These are phyloP conservation scores for Gymnodraco acuticeps DNA, from an alignment of 2,797 vertebrate species.

Conservation along the genomic window DNA sequence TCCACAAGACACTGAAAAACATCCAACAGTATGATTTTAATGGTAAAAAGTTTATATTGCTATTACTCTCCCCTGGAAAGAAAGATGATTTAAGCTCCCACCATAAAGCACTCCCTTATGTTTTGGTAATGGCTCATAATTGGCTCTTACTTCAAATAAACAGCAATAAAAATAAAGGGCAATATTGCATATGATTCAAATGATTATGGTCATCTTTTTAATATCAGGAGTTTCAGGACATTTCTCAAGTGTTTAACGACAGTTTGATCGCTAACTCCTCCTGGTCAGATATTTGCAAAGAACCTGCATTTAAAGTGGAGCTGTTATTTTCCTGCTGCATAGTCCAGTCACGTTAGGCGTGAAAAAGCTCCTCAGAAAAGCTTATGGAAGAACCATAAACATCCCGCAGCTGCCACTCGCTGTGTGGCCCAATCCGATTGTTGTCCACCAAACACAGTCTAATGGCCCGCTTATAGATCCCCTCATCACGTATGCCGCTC, in stretches of 20 bases:
- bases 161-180: not conserved
- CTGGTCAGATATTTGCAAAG: conserved; percentile 60
- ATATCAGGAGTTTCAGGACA: conserved; percentile 21
- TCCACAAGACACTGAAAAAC: conserved; percentile 85
- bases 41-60: conserved; percentile 75
- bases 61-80: not conserved
- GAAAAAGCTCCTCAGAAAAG: conserved; percentile 84
- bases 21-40: conserved; percentile 88
- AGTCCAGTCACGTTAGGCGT: conserved; percentile 84
- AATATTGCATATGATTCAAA: conserved; percentile 28
- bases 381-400: conserved; percentile 88
- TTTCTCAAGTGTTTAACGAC: conserved; percentile 40
- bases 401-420: conserved; percentile 79
- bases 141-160: not conserved
- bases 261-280: conserved; percentile 45
- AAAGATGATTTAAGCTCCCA: not conserved
- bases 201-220: conserved; percentile 25
- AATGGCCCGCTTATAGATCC: conserved; percentile 85
- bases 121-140: conserved; percentile 23
- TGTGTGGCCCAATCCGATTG: conserved; percentile 68
- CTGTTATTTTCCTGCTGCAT: conserved; percentile 67
- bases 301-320: conserved; percentile 70
- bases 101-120: not conserved
- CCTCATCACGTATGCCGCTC: conserved; percentile 78
- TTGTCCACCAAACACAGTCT: conserved; percentile 72